Evolutionary conservation across 2,888 invertebrate genomes (phyloP), one percentile per base, ranked within the genome.

Genomic region (Bombyx huttoni): DNA sequence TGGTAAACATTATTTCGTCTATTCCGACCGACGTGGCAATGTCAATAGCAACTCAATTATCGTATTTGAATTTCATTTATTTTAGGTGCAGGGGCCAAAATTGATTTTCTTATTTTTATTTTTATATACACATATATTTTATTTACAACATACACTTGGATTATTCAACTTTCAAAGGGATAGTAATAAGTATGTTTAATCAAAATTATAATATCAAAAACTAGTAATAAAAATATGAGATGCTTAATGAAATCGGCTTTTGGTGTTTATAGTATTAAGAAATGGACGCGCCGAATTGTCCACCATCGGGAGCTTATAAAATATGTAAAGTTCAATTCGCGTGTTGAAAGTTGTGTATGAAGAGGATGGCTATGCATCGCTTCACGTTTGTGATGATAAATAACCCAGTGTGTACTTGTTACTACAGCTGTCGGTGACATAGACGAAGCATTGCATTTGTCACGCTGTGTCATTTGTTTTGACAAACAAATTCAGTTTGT

Each of bases 201-300:
- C 24, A 24, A 24, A 24, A 24, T 24, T 24, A 24, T 24, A 24
- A 24, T 24, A 24, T 24, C 24, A 40, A 50, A 56, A 55, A 53
- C 56, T 56, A 40, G 40, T 12, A 40, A 40, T 10, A 40, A 40
- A 8, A 12, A 6, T 8, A 40, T 40, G 50, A 58, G 55, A 58
- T 60, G 62, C 60, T 55, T 63, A 58, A 57, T 60, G 46, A 61
- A 56, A 34, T 61, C 56, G 51, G 67, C 66, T 67, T 67, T 67
- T 54, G 61, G 61, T 67, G 65, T 67, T 58, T 53, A 56, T 65
- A 67, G 40, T 40, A 40, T 40, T 8, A 40, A 10, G 40, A 40
- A 40, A 40, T 40, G 40, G 7, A 40, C 8, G 40, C 7, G 24
- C 24, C 5, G 24, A 24, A 24, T 3, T 24, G 24, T 24, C 24